Evolutionary conservation across 2,888 invertebrate species (phyloP).

Genomic region (Drosophila barbarae): DNA sequence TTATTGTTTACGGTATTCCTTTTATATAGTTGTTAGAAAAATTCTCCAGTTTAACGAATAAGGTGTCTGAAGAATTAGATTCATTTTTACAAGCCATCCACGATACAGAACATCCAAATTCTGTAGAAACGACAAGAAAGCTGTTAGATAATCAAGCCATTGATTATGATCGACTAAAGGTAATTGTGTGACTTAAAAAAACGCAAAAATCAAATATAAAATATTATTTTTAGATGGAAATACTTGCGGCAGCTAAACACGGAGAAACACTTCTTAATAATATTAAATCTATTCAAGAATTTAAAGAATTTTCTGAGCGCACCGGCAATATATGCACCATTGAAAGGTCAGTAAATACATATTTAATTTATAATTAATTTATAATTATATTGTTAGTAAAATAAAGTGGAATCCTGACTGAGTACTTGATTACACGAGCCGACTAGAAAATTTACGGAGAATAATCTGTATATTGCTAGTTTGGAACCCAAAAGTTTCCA

Average conservation of each 20-base stretch:
- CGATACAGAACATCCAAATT: constrained; percentile 96
- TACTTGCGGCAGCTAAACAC: constrained; percentile 91
- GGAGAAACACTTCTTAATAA: constrained; percentile 91
- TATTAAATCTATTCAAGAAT: constrained; percentile 83
- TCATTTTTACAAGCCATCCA: constrained; percentile 92
- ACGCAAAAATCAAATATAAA: not conserved
- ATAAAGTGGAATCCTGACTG: no score
- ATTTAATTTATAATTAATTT: no score
- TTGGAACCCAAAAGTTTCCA: no score
- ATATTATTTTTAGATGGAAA: constrained; percentile 83
- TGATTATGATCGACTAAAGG: constrained; percentile 82
- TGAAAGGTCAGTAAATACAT: constrained; percentile 84
- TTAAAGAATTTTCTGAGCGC: constrained; percentile 84
- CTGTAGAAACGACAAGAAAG: constrained; percentile 93
- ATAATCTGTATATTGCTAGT: no score
- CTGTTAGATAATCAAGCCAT: constrained; percentile 90
- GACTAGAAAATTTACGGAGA: no score
- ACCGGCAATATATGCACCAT: constrained; percentile 94
- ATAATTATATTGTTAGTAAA: no score
- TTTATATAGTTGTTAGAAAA: constrained; percentile 92
- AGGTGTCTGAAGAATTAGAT: constrained; percentile 92
- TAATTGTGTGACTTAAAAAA: constrained; percentile 26
- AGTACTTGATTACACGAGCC: no score
- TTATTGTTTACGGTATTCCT: constrained; percentile 59
- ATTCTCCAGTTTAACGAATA: constrained; percentile 94